phyloP scores from a whole-genome alignment of 2,888 invertebrate genomes.

The Patella ulyssiponensis region DNA sequence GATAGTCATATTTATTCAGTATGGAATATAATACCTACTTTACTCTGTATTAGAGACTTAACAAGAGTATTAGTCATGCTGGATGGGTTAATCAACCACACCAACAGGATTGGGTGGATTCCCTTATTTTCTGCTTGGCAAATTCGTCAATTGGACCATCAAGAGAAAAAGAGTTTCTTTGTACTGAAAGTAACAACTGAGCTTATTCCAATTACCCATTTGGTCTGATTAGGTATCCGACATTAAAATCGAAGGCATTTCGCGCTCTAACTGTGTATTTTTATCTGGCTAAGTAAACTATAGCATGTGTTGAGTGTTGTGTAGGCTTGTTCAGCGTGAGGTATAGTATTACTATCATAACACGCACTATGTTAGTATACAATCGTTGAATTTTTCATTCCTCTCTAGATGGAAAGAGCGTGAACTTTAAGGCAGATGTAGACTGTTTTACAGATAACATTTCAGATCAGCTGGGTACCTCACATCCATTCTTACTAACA shows the following conservation, averaged over 20 bases:
- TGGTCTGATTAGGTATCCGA: constrained; percentile 5
- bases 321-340: not conserved
- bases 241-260: not conserved
- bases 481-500: constrained; percentile 15
- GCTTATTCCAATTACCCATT: not conserved
- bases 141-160: too few species aligned
- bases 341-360: constrained; percentile 29
- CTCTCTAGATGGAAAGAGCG: constrained; percentile 17
- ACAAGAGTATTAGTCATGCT: constrained; percentile 7
- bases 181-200: constrained; percentile 1
- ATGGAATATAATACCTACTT: constrained; percentile 9
- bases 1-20: not conserved
- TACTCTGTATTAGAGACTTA: not conserved
- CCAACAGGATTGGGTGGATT: not conserved
- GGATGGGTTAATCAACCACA: not conserved
- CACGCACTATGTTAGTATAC: constrained; percentile 34
- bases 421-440: constrained; percentile 21
- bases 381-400: constrained; percentile 30
- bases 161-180: not conserved
- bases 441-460: constrained; percentile 17
- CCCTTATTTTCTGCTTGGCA: not conserved
- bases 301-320: not conserved
- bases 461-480: constrained; percentile 13
- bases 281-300: not conserved
- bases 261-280: not conserved